Percentiles rank a stretch among this genome's conserved stretches.
Conservation (phyloP, 2,888 invertebrate genomes). For the Drosophila suboccidentalis region DNA sequence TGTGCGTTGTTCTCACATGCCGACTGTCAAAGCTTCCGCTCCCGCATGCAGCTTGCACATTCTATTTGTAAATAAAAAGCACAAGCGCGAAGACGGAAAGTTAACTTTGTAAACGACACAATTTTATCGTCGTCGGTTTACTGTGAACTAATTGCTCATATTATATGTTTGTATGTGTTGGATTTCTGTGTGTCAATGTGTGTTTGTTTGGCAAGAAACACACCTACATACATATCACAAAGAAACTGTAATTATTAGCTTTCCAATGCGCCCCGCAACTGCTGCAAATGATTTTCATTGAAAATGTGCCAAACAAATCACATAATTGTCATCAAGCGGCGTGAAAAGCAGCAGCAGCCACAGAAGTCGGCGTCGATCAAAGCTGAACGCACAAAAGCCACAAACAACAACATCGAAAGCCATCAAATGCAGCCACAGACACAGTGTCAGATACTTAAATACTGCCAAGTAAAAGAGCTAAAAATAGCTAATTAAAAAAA, state of each 20-base stretch:
- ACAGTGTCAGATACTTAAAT: neutral
- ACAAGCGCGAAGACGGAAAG: conserved; percentile 12
- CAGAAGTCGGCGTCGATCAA: conserved; percentile 32
- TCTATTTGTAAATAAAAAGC: conserved; percentile 13
- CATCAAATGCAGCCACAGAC: conserved; percentile 11
- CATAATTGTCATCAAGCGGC: conserved; percentile 41
- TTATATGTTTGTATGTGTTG: neutral
- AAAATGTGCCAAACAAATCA: conserved; percentile 43
- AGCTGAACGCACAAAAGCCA: conserved; percentile 30
- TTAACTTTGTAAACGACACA: conserved; percentile 13
- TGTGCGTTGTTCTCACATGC: conserved; percentile 4
- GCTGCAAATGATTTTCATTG: conserved; percentile 42
- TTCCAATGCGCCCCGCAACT: conserved; percentile 28
- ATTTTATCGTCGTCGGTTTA: conserved; percentile 3
- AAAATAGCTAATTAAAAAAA: neutral
- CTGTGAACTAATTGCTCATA: conserved; percentile 19
- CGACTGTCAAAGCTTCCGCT: conserved; percentile 18
- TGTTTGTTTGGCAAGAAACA: conserved; percentile 20
- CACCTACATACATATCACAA: conserved; percentile 18
- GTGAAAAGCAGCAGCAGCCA: conserved; percentile 8
- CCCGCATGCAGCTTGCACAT: conserved; percentile 22
- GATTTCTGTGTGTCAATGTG: neutral
- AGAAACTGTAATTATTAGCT: conserved; percentile 41
- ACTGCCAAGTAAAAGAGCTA: neutral
- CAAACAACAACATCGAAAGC: conserved; percentile 14